phyloP scores from a whole-genome alignment of 2,888 invertebrate species.

The Tridacna gigas region DNA sequence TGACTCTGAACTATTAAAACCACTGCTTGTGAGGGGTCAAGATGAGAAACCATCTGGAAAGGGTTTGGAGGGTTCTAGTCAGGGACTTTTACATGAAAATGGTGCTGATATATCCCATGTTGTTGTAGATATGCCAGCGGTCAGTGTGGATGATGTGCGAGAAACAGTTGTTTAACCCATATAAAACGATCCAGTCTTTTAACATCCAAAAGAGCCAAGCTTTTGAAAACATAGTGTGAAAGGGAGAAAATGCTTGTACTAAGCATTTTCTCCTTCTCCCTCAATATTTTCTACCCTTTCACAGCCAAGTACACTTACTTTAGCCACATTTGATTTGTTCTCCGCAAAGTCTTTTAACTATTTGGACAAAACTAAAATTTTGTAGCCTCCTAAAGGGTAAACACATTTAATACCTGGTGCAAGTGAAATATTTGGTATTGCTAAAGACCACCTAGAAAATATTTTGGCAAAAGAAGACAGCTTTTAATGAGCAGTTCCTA shows the following conservation, averaged over 20 bases:
- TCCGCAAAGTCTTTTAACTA: no score
- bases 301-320: no score
- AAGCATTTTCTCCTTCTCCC: background rate
- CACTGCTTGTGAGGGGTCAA: conserved; percentile 10
- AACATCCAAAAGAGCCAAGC: no score
- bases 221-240: background rate
- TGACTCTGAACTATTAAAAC: background rate
- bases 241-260: background rate
- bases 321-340: no score
- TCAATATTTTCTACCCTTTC: background rate
- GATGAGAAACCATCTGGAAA: background rate
- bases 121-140: conserved; percentile 16
- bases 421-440: no score
- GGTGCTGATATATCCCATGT: conserved; percentile 22
- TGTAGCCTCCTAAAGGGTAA: no score
- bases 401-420: no score
- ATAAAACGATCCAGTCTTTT: background rate
- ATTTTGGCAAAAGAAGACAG: no score
- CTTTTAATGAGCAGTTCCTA: no score
- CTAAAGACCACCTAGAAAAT: no score
- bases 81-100: background rate
- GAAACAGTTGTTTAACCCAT: conserved; percentile 13
- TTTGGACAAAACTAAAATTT: no score
- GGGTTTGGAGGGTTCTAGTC: background rate
- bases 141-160: conserved; percentile 19